Evolutionary conservation across 2,113 vertebrate species (phyloP), one percentile per base, ranked within the genome.

Genomic region (Rhinoptilus africanus): DNA sequence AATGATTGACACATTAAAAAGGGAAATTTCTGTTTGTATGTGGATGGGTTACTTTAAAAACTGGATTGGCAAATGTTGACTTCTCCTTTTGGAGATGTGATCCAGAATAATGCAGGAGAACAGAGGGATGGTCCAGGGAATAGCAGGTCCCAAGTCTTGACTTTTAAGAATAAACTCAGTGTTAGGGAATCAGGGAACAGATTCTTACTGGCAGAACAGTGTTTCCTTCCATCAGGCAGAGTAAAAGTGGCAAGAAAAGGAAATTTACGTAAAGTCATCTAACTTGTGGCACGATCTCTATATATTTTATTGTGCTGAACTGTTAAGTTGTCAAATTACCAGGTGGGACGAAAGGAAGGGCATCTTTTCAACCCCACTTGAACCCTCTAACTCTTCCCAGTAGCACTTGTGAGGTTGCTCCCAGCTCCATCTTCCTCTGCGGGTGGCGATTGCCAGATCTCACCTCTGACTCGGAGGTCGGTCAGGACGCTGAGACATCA

Each of bases 101-200:
- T 30, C 32, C 16, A 28, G 51, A 68, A n/a, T 27, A 37, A 10
- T 48, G 57, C 39, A 28, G 64, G 41, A 59, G 35, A 41, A 47
- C 43, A 43, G n/a, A 35, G 19, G 32, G 10, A 41, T 14, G 21
- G 35, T 15, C 71, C 66, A 69, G 26, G 72, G 26, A 82, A 37
- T 16, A 54, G 39, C 23, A 28, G 1, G 1, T 57, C 60, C 63
- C 51, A 62, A 24, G 28, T n/a, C 43, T 59, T 74, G 82, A 32
- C 43, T 74, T 75, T 35, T 24, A 69, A 41, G 50, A 78, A 16
- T 19, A 43, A 77, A 51, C 26, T 57, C 26, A 14, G 22, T 18
- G 54, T 50, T 14, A 69, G 41, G 48, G 59, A 72, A 22, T 3
- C 0, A 0, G 26, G 14, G 0, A 4, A 8, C 37, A 30, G 34